Evolutionary conservation across 2,797 vertebrate species (phyloP).

Genomic region (Oreochromis grahami): DNA sequence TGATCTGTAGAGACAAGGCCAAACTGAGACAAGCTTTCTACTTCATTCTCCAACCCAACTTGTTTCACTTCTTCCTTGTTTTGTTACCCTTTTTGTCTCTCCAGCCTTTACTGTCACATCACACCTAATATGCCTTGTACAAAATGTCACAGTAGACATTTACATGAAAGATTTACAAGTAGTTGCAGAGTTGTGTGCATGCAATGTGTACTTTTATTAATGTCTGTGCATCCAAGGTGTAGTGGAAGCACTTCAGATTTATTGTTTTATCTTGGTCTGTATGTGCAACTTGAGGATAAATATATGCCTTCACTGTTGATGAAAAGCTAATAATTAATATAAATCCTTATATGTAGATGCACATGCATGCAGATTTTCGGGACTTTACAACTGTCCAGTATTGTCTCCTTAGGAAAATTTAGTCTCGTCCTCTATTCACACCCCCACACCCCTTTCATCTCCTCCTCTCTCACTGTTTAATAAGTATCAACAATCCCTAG

Average conservation of each 20-base stretch:
- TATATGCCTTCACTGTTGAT: neutral
- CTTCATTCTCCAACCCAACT: neutral
- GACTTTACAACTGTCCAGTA: neutral
- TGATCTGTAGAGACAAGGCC: slow-evolving; percentile 34
- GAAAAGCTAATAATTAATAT: neutral
- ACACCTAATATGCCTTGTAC: neutral
- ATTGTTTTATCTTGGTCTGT: neutral
- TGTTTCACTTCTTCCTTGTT: neutral
- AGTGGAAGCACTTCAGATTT: neutral
- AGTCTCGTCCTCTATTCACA: neutral
- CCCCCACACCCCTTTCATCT: neutral
- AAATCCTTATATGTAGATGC: neutral
- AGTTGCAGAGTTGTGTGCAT: neutral
- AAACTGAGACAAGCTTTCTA: slow-evolving; percentile 26
- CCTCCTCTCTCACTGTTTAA: neutral
- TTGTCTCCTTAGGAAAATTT: neutral
- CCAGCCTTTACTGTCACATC: neutral
- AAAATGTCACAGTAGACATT: neutral
- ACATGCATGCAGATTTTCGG: neutral
- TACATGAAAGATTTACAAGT: neutral
- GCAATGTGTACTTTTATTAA: neutral
- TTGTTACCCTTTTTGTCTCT: neutral
- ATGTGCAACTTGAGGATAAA: neutral
- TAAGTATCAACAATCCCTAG: slow-evolving; percentile 4
- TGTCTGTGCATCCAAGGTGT: neutral